A percentile compares a stretch with the other conserved stretches of the same genome.
These are phyloP conservation scores for Pollenia labialis DNA, from an alignment of 2,888 invertebrate species.

Conservation along the genomic window DNA sequence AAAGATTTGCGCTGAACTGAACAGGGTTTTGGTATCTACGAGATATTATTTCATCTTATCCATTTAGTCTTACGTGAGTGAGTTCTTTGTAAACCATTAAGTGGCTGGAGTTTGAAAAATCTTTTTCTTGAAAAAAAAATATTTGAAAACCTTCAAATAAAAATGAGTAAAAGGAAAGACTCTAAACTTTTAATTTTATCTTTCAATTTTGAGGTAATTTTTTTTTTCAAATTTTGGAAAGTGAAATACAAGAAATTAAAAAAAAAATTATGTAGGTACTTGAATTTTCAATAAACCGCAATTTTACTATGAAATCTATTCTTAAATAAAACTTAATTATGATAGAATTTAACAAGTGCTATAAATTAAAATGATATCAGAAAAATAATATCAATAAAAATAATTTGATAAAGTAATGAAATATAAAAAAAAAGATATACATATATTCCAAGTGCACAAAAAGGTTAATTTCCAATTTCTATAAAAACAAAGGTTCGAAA, in stretches of 20 bases:
- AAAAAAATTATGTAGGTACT: not conserved
- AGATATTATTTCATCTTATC: slow-evolving; percentile 35
- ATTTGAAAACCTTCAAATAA: not conserved
- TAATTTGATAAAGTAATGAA: too few relatives aligned
- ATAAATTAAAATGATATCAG: too few relatives aligned
- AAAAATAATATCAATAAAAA: too few relatives aligned
- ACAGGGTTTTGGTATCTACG: not conserved
- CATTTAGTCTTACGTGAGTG: slow-evolving; percentile 51
- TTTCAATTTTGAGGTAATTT: slow-evolving; percentile 52
- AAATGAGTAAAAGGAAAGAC: slow-evolving; percentile 31
- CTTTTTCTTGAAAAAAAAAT: not conserved
- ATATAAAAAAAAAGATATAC: too few relatives aligned
- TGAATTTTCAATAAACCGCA: too few relatives aligned
- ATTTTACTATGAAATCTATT: too few relatives aligned
- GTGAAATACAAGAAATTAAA: not conserved
- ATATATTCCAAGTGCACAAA: too few relatives aligned
- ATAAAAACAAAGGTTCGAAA: too few relatives aligned
- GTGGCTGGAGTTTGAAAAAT: slow-evolving; percentile 16
- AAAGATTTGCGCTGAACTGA: slow-evolving; percentile 41
- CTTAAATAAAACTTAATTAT: too few relatives aligned
- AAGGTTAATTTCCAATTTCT: too few relatives aligned
- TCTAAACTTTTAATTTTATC: slow-evolving; percentile 42
- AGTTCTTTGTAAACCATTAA: slow-evolving; percentile 50
- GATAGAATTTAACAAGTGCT: too few relatives aligned
- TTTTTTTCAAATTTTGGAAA: slow-evolving; percentile 11